A percentile compares a stretch with the other conserved stretches of the same genome.
These are phyloP conservation scores for Thymelicus acteon DNA, from an alignment of 2,888 invertebrate species.

Conservation along the genomic window DNA sequence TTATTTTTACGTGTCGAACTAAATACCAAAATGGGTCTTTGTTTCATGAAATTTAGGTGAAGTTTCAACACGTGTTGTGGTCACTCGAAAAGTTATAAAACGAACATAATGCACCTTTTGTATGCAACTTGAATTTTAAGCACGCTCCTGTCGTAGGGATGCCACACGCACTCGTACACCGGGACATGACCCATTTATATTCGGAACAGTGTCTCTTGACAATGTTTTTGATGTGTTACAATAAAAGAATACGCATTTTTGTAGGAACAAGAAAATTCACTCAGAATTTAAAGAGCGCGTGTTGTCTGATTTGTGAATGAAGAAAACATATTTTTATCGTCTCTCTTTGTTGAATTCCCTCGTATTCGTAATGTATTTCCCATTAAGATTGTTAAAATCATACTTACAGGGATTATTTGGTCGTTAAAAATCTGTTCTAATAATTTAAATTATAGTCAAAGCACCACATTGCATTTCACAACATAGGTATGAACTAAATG, in stretches of 20 bases:
- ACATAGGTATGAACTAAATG: no score
- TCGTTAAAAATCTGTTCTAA: not conserved
- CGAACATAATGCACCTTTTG: constrained; percentile 63
- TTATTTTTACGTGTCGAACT: constrained; percentile 6
- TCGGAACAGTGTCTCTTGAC: constrained; percentile 16
- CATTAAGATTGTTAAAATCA: not conserved
- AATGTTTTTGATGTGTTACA: constrained; percentile 39
- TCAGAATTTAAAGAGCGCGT: constrained; percentile 46
- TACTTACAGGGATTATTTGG: not conserved
- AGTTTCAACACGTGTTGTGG: constrained; percentile 49
- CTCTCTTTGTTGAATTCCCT: not conserved
- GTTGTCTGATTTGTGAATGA: constrained; percentile 11
- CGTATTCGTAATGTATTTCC: not conserved
- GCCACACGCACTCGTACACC: constrained; percentile 26
- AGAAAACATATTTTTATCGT: not conserved
- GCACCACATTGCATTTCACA: no score
- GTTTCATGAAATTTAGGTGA: constrained; percentile 26
- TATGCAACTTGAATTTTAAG: constrained; percentile 54
- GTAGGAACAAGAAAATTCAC: constrained; percentile 22
- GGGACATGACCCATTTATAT: constrained; percentile 31
- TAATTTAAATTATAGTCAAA: no score
- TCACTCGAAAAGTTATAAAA: constrained; percentile 63
- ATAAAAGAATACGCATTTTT: constrained; percentile 20
- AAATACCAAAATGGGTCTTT: constrained; percentile 21
- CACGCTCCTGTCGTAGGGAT: constrained; percentile 38